phyloP scores from a whole-genome alignment of 2,888 invertebrate species.

The Drosophila tripunctata region DNA sequence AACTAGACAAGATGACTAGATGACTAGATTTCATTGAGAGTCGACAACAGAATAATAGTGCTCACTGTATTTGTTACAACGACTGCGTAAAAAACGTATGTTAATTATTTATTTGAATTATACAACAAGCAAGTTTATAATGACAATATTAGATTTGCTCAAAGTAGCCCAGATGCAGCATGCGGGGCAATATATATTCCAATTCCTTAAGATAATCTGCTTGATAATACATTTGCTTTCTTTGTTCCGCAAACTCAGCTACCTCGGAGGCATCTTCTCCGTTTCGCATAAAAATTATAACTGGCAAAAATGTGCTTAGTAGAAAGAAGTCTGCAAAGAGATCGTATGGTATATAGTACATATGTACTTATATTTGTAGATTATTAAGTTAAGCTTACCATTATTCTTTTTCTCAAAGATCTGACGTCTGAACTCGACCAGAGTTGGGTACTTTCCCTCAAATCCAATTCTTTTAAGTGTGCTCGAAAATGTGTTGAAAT shows the following conservation, averaged over 20 bases:
- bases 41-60: neutral
- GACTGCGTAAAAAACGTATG: neutral
- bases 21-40: neutral
- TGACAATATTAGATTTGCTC: conserved; percentile 9
- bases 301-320: conserved; percentile 30
- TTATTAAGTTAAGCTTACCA: conserved; percentile 36
- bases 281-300: conserved; percentile 27
- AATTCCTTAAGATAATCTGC: conserved; percentile 29
- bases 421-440: conserved; percentile 51
- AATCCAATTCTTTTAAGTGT: conserved; percentile 53
- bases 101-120: neutral
- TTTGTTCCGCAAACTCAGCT: neutral
- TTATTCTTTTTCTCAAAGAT: conserved; percentile 45
- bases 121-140: too few species aligned
- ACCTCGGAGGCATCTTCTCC: conserved; percentile 23
- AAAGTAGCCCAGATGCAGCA: conserved; percentile 42
- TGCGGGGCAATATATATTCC: conserved; percentile 30
- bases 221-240: conserved; percentile 13
- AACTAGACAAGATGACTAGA: neutral
- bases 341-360: neutral
- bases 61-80: neutral
- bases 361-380: neutral
- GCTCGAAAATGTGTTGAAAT: conserved; percentile 51
- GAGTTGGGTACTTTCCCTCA: conserved; percentile 48
- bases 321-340: conserved; percentile 31